These are phyloP conservation scores for Heliconius hermathena DNA, from an alignment of 1,140 invertebrate genomes.

Conservation along the genomic window DNA sequence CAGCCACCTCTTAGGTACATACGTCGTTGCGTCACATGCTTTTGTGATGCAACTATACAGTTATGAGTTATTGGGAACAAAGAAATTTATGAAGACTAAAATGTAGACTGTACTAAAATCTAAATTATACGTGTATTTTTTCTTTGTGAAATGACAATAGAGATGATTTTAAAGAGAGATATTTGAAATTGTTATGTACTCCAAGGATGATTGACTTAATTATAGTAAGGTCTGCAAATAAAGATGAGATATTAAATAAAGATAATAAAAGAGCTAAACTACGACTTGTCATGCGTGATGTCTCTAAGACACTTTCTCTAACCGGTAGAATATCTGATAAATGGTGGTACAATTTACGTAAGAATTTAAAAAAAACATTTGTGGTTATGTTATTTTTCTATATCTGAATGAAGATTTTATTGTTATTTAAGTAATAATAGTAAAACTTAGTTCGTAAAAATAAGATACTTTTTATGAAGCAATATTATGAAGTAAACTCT, in stretches of 20 bases:
- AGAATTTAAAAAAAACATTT: background rate
- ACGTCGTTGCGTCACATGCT: constrained; percentile 17
- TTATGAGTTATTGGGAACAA: background rate
- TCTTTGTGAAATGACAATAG: background rate
- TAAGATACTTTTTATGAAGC: background rate
- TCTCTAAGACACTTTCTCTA: constrained; percentile 36
- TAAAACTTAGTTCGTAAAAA: too few species aligned
- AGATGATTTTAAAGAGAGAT: background rate
- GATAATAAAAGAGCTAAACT: constrained; percentile 13
- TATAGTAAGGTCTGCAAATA: background rate
- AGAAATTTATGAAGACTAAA: background rate
- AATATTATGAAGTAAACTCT: background rate
- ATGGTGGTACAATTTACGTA: background rate
- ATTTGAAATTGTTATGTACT: background rate
- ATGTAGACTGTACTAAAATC: background rate
- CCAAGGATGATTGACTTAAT: background rate
- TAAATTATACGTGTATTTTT: background rate
- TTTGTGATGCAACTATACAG: background rate
- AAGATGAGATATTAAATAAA: background rate
- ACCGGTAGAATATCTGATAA: background rate
- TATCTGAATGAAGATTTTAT: too few species aligned
- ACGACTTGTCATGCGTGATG: constrained; percentile 21
- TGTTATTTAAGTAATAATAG: too few species aligned
- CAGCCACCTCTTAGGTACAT: background rate
- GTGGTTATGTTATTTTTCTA: background rate